Conservation (phyloP, 2,113 vertebrate species). For the Nicator chloris region DNA sequence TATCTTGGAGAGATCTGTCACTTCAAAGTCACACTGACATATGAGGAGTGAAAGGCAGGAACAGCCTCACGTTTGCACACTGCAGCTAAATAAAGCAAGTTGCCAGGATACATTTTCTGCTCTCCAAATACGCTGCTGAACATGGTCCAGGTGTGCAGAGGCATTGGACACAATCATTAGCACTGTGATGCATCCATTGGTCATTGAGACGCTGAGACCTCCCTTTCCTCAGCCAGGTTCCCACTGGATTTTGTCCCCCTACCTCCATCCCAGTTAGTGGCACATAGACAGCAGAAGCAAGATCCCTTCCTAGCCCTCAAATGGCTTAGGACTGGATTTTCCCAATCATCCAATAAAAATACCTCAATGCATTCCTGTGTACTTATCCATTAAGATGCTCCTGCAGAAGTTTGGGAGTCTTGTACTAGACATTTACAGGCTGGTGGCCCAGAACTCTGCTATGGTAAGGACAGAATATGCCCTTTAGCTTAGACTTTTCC, state of each 20-base stretch:
- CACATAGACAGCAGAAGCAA: background rate
- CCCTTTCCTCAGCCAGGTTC: background rate
- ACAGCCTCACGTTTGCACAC: background rate
- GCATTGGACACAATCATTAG: background rate
- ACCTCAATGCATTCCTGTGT: background rate
- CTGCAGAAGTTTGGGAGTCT: background rate
- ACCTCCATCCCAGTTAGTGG: background rate
- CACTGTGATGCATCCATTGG: background rate
- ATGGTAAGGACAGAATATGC: accelerated
- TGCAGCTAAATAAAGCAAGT: constrained; percentile 21
- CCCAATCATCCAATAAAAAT: background rate
- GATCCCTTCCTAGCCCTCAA: background rate
- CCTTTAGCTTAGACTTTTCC: background rate
- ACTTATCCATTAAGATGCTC: background rate
- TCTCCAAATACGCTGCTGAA: background rate
- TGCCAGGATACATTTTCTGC: background rate
- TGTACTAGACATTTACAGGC: background rate
- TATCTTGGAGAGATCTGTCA: constrained; percentile 3
- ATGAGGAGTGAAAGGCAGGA: background rate
- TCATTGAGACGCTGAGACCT: background rate
- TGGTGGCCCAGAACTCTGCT: background rate
- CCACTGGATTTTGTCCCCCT: background rate
- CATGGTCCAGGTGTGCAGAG: background rate
- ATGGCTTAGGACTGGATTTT: background rate
- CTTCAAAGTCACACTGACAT: constrained; percentile 8